Percentiles rank a stretch among this genome's conserved stretches.
Evolutionary conservation across 1,140 invertebrate genomes (phyloP).

Genomic region (Anoplolepis gracilipes): DNA sequence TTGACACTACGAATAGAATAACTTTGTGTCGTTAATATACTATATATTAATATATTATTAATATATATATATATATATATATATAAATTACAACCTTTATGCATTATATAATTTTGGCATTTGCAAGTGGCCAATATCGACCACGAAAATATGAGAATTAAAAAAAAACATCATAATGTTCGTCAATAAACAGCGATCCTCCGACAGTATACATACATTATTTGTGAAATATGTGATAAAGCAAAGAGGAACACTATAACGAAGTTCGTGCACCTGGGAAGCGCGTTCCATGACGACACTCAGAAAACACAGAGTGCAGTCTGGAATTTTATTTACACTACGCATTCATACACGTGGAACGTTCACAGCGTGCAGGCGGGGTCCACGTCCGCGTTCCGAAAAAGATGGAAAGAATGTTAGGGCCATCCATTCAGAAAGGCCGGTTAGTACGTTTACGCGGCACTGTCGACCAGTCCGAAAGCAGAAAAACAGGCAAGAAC

Average conservation of each 20-base stretch:
- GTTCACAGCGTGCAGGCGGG: conserved; percentile 40
- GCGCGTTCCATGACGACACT: background rate
- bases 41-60: too few species aligned
- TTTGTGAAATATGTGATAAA: conserved; percentile 30
- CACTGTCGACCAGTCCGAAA: conserved; percentile 24
- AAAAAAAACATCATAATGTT: conserved; percentile 31
- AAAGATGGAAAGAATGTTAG: conserved; percentile 65
- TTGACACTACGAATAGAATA: background rate
- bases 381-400: conserved; percentile 63
- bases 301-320: conserved; percentile 33
- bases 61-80: background rate
- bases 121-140: background rate
- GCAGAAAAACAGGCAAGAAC: background rate
- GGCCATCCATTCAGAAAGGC: conserved; percentile 62
- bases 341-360: conserved; percentile 63
- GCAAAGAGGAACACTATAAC: conserved; percentile 41
- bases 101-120: background rate
- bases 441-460: conserved; percentile 73
- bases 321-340: conserved; percentile 77
- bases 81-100: background rate
- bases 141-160: background rate
- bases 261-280: conserved; percentile 28
- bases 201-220: conserved; percentile 13
- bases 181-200: conserved; percentile 14
- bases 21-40: background rate